phyloP scores from a whole-genome alignment of 1,140 invertebrate species.

The Drosophila kanapiae region DNA sequence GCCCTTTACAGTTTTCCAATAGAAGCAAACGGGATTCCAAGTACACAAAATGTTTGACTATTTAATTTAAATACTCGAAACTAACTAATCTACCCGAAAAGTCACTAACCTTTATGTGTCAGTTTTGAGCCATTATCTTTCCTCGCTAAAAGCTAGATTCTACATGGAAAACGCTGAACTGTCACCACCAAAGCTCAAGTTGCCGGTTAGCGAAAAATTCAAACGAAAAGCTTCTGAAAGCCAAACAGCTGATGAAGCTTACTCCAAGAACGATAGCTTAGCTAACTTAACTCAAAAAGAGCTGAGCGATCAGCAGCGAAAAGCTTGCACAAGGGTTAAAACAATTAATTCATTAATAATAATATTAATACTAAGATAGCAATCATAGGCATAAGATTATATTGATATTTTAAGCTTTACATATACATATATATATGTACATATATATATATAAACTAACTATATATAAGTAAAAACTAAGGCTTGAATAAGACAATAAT shows the following conservation, averaged over 20 bases:
- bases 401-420: too few relatives aligned
- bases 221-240: conserved; percentile 12
- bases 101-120: too few relatives aligned
- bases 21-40: background rate
- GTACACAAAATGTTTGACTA: too few relatives aligned
- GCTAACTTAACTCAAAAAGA: background rate
- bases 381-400: background rate
- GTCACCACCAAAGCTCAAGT: background rate
- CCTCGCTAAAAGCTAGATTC: background rate
- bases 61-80: too few relatives aligned
- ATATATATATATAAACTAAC: too few relatives aligned
- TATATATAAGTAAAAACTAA: too few relatives aligned
- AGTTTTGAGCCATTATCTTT: background rate
- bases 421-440: too few relatives aligned
- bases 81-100: too few relatives aligned
- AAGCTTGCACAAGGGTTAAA: background rate
- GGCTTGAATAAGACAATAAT: too few relatives aligned
- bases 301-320: background rate
- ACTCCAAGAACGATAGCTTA: background rate
- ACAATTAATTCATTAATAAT: too few relatives aligned
- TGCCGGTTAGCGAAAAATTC: conserved; percentile 3
- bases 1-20: background rate
- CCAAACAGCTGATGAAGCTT: conserved; percentile 3
- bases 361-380: too few relatives aligned
- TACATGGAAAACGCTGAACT: background rate